Base-by-base conservation (phyloP, 1,140 invertebrate species). In the Rhagoletis pomonella region DNA sequence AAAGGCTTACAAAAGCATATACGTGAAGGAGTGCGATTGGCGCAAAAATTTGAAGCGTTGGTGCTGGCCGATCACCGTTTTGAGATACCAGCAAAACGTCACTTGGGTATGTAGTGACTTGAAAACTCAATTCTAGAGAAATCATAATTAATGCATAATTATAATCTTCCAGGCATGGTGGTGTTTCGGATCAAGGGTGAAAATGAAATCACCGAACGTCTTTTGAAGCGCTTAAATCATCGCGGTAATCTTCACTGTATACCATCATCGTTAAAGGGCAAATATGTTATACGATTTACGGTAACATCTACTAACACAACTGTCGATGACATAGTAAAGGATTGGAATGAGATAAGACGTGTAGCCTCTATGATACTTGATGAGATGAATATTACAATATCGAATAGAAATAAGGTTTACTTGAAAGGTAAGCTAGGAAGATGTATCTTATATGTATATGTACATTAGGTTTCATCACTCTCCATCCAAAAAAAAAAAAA, bases 221-320 rank as follows among this genome's bases (percentile, higher is more conserved):
- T 99, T 0, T 93, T 98, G 29, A 98, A 98, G 92, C 95, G 95
- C 29, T 94, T 99, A 67, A 99, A 99, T 90, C 96, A 96, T 2
- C 95, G 97, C 7, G 95, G 97, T 90, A 95, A 95, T 88, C 96
- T 99, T 3, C 98, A 99, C 93, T 96, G 99, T 73, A 98, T 99
- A 0, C 98, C 98, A 0, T 97, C 98, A 0, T 96, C 97, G 86
- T 94, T 98, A 81, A 97, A 97, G 91, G 96, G 96, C 0, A 96
- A 97, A 93, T 99, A 99, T 91, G 97, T 99, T 19, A 99, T 99
- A 87, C 89, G 92, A 9, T 98, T 98, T 91, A 98, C 98, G 1
- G 96, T 99, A 17, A 99, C 98, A 4, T 99, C 98, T 9, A 95
- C 96, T 62, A 95, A 95, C 89, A 99, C 98, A 0, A 99, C 97